Conservation (phyloP, 1,140 invertebrate species). For the Pogonognathellus flavescens region DNA sequence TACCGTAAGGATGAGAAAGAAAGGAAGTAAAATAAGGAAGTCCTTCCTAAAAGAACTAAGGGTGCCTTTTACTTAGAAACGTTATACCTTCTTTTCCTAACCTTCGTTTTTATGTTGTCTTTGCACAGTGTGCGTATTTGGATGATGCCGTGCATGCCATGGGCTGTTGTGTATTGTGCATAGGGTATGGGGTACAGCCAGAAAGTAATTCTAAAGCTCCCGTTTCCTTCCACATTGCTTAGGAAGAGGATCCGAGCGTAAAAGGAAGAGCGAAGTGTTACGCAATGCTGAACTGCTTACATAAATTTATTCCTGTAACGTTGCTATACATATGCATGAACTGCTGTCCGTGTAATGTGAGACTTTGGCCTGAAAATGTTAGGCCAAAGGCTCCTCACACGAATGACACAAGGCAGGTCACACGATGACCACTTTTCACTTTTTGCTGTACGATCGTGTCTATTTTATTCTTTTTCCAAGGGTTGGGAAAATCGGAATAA, state of each 20-base stretch:
- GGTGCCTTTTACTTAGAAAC: background rate
- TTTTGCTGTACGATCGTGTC: background rate
- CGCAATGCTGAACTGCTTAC: no score
- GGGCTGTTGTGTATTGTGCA: no score
- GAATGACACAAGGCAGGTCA: constrained; percentile 51
- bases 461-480: constrained; percentile 18
- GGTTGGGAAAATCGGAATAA: constrained; percentile 46
- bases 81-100: background rate
- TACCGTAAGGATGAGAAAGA: background rate
- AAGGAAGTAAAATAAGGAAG: constrained; percentile 34
- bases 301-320: no score
- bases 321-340: background rate
- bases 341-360: constrained; percentile 25
- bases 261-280: no score
- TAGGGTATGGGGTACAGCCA: no score
- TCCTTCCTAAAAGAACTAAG: background rate
- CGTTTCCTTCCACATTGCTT: no score
- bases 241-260: no score
- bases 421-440: constrained; percentile 51
- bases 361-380: constrained; percentile 25
- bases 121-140: no score
- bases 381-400: constrained; percentile 1
- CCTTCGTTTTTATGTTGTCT: no score
- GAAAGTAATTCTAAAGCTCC: no score
- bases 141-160: no score